phyloP scores from a whole-genome alignment of 2,888 invertebrate genomes.

The Acronicta leporina region DNA sequence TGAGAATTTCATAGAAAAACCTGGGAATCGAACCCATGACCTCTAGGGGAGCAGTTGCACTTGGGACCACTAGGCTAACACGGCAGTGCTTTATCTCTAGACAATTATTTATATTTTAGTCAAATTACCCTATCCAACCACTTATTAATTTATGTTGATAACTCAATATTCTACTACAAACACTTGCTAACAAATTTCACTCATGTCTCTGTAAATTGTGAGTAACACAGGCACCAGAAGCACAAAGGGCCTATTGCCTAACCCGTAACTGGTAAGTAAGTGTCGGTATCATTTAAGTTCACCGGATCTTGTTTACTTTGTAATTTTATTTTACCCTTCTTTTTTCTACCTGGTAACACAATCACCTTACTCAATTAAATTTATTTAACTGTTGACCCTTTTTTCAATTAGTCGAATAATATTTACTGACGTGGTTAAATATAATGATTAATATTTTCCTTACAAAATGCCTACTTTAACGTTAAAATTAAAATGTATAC shows the following conservation, averaged over 20 bases:
- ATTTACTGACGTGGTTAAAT: too few species aligned
- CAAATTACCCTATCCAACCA: too few species aligned
- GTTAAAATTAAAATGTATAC: too few species aligned
- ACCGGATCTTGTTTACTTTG: slow-evolving; percentile 33
- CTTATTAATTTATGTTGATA: neutral
- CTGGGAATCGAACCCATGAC: too few species aligned
- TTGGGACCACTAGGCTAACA: too few species aligned
- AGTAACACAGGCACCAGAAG: slow-evolving; percentile 24
- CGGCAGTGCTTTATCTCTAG: neutral
- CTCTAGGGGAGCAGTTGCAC: too few species aligned
- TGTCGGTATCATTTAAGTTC: slow-evolving; percentile 36
- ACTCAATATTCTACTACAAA: slow-evolving; percentile 5
- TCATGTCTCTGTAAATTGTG: slow-evolving; percentile 26
- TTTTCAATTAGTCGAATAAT: slow-evolving; percentile 61
- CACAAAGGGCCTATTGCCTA: slow-evolving; percentile 19
- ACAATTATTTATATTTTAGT: too few species aligned
- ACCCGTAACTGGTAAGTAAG: slow-evolving; percentile 19
- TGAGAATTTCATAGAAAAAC: too few species aligned
- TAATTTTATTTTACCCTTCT: slow-evolving; percentile 53
- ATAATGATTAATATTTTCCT: too few species aligned
- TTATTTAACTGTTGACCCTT: slow-evolving; percentile 58
- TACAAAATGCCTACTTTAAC: too few species aligned
- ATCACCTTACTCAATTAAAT: slow-evolving; percentile 47
- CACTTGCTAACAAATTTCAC: slow-evolving; percentile 10
- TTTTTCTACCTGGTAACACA: slow-evolving; percentile 51